These are phyloP conservation scores for Hirtodrosophila cameraria DNA, from an alignment of 2,888 invertebrate genomes.

Conservation along the genomic window DNA sequence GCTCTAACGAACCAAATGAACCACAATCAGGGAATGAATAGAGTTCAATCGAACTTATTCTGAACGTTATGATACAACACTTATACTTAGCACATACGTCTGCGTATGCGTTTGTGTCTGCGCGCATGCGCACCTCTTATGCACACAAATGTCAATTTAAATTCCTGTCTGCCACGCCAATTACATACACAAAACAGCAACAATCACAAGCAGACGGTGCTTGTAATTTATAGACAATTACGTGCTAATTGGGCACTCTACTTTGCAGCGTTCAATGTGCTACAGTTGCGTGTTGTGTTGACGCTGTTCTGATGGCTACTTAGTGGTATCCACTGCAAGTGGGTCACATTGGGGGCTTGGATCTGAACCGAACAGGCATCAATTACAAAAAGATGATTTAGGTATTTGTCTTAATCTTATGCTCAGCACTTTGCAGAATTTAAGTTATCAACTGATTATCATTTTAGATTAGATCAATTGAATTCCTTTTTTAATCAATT, in stretches of 20 bases:
- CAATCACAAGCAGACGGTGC: conserved; percentile 12
- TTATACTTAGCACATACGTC: too few species aligned
- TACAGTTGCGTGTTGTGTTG: not conserved
- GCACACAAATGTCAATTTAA: conserved; percentile 57
- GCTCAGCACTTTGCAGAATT: too few species aligned
- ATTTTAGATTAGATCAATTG: too few species aligned
- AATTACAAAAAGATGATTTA: not conserved
- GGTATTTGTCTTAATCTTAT: too few species aligned
- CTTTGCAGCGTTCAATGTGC: not conserved
- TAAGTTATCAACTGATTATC: too few species aligned
- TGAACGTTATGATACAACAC: too few species aligned
- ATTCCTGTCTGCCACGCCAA: conserved; percentile 61
- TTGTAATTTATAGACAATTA: conserved; percentile 65
- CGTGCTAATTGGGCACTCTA: conserved; percentile 63
- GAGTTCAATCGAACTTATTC: too few species aligned
- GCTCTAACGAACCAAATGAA: too few species aligned
- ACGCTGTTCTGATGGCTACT: not conserved
- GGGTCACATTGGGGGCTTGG: not conserved
- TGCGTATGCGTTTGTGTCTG: conserved; percentile 6
- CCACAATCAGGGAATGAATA: too few species aligned
- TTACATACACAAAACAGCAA: conserved; percentile 43
- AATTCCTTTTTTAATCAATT: too few species aligned
- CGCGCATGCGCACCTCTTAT: conserved; percentile 30
- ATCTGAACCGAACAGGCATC: not conserved
- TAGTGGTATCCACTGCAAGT: not conserved